Conservation (phyloP, 2,888 invertebrate genomes). For the Congeria kusceri region DNA sequence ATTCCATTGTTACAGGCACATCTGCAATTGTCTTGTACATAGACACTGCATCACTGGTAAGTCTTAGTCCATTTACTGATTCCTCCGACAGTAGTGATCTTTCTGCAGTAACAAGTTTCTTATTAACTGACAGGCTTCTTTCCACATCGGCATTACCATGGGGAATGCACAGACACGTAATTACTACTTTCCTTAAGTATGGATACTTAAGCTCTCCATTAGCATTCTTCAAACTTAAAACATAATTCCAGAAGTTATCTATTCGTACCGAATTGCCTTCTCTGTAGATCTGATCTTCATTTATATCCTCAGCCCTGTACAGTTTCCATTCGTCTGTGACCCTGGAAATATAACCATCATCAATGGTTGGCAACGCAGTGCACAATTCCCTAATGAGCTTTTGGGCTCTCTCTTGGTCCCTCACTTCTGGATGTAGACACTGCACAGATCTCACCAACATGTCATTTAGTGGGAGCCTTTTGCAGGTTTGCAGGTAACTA, state of each 20-base stretch:
- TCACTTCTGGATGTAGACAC: constrained; percentile 38
- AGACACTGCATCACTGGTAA: constrained; percentile 16
- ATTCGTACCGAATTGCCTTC: constrained; percentile 14
- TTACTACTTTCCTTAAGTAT: constrained; percentile 27
- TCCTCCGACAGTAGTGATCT: constrained; percentile 19
- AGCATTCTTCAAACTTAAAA: constrained; percentile 23
- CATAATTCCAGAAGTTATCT: constrained; percentile 41
- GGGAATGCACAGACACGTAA: constrained; percentile 20
- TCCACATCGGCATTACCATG: constrained; percentile 52
- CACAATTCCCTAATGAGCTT: background rate
- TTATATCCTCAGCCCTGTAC: constrained; percentile 14
- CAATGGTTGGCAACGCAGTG: background rate
- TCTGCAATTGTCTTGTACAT: constrained; percentile 14
- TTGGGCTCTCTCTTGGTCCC: constrained; percentile 9
- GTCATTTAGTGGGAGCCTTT: constrained; percentile 16
- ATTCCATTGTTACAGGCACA: constrained; percentile 23
- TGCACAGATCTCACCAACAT: constrained; percentile 13
- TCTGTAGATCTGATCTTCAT: constrained; percentile 20
- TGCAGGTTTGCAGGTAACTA: constrained; percentile 7
- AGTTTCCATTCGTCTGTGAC: constrained; percentile 36
- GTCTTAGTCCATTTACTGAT: constrained; percentile 19
- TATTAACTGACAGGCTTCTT: constrained; percentile 38
- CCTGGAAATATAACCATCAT: background rate
- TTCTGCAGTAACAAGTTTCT: constrained; percentile 10
- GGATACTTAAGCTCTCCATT: constrained; percentile 11